Evolutionary conservation across 2,797 vertebrate genomes (phyloP).

Genomic region (Dermochelys coriacea): DNA sequence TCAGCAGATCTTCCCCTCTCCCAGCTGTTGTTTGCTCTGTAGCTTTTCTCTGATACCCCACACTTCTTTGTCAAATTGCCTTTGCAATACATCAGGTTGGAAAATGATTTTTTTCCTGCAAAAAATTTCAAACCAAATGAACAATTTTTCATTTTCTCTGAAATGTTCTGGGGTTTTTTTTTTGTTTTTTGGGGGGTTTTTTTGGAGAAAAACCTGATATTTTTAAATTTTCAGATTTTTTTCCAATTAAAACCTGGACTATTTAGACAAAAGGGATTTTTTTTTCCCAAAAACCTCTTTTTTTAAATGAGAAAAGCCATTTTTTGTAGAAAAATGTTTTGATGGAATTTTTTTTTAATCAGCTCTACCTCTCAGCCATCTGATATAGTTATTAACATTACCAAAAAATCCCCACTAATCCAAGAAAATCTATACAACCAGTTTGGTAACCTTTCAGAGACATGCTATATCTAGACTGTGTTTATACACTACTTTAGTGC

Average conservation of each 20-base stretch:
- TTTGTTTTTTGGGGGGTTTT: no score
- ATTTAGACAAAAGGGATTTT: no score
- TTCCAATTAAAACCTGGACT: not conserved
- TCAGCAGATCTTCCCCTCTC: no score
- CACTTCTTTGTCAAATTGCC: not conserved
- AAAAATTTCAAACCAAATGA: not conserved
- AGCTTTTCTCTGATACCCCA: not conserved
- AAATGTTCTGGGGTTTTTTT: not conserved
- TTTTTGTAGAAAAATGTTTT: not conserved
- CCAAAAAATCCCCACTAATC: not conserved
- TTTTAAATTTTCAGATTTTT: not conserved
- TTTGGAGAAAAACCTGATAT: not conserved
- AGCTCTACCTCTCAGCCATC: not conserved
- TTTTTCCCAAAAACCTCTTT: not conserved
- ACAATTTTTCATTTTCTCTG: not conserved
- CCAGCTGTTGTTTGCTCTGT: no score
- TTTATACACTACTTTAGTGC: not conserved
- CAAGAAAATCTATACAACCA: not conserved
- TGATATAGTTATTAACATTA: not conserved
- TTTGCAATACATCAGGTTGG: not conserved
- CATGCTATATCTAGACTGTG: not conserved
- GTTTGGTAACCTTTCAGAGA: not conserved
- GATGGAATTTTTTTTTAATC: not conserved
- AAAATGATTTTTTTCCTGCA: not conserved
- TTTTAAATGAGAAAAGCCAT: not conserved